Evolutionary conservation across 2,888 invertebrate species (phyloP).

Genomic region (Temnothorax unifasciatus): DNA sequence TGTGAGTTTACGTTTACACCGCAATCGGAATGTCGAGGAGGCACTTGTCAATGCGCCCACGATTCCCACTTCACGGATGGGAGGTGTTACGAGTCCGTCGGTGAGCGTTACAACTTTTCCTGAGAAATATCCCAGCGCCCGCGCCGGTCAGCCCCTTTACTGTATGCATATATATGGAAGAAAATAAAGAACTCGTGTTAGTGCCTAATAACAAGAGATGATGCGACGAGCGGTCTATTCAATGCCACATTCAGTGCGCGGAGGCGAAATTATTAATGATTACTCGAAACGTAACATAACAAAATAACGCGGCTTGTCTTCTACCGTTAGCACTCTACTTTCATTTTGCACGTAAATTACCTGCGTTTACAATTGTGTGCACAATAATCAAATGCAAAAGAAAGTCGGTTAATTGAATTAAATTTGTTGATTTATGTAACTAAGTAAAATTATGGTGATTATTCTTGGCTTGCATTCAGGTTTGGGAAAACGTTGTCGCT

Average conservation of each 20-base stretch:
- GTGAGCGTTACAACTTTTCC: slow-evolving; percentile 75
- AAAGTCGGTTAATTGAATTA: not conserved
- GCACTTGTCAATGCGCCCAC: slow-evolving; percentile 82
- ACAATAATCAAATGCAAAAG: not conserved
- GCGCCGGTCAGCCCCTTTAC: not conserved
- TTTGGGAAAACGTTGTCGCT: slow-evolving; percentile 82
- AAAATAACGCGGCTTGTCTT: not conserved
- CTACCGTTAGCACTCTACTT: slow-evolving; percentile 10
- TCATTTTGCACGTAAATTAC: not conserved
- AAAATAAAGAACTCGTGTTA: slow-evolving; percentile 33
- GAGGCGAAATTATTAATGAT: not conserved
- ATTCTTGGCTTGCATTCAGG: slow-evolving; percentile 71
- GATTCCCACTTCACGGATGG: slow-evolving; percentile 83
- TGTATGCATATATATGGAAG: slow-evolving; percentile 30
- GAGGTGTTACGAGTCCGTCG: slow-evolving; percentile 84
- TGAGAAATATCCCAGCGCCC: slow-evolving; percentile 18
- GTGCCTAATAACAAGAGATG: not conserved
- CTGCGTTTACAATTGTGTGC: not conserved
- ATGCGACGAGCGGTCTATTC: slow-evolving; percentile 9
- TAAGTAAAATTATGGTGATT: not conserved
- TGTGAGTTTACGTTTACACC: slow-evolving; percentile 83
- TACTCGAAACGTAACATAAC: not conserved
- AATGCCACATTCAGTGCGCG: not conserved
- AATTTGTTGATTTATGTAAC: not conserved
- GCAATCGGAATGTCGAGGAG: slow-evolving; percentile 83